These are phyloP conservation scores for Anadara kagoshimensis DNA, from an alignment of 1,140 invertebrate genomes.

Conservation along the genomic window DNA sequence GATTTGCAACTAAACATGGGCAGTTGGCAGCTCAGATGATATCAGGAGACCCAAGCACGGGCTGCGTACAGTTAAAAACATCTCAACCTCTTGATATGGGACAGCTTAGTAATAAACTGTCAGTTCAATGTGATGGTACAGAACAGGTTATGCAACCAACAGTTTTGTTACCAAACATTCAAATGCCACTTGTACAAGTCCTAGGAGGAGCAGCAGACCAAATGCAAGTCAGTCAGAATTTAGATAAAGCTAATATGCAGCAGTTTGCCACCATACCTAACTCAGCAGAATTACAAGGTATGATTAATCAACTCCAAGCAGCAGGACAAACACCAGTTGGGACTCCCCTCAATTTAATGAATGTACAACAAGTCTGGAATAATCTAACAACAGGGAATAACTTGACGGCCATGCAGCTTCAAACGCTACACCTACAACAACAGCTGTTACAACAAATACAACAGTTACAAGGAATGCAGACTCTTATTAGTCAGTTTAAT, in stretches of 20 bases:
- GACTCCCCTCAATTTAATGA: conserved; percentile 45
- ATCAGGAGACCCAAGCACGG: too few relatives aligned
- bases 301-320: conserved; percentile 32
- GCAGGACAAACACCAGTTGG: conserved; percentile 18
- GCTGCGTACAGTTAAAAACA: too few relatives aligned
- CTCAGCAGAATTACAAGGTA: conserved; percentile 7
- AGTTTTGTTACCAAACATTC: conserved; percentile 42
- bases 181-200: conserved; percentile 49
- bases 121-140: too few relatives aligned
- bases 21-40: too few relatives aligned
- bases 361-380: conserved; percentile 55
- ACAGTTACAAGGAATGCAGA: conserved; percentile 62
- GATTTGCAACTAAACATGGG: too few relatives aligned
- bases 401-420: conserved; percentile 59
- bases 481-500: conserved; percentile 57
- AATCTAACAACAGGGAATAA: conserved; percentile 41
- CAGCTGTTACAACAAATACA: conserved; percentile 60
- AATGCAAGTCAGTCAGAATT: conserved; percentile 5
- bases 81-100: too few relatives aligned
- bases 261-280: conserved; percentile 1
- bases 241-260: conserved; percentile 2
- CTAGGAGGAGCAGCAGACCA: conserved; percentile 28
- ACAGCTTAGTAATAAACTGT: too few relatives aligned
- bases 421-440: conserved; percentile 60
- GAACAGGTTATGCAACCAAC: conserved; percentile 1